These are phyloP conservation scores for Cephonodes hylas DNA, from an alignment of 2,888 invertebrate species.

Conservation along the genomic window DNA sequence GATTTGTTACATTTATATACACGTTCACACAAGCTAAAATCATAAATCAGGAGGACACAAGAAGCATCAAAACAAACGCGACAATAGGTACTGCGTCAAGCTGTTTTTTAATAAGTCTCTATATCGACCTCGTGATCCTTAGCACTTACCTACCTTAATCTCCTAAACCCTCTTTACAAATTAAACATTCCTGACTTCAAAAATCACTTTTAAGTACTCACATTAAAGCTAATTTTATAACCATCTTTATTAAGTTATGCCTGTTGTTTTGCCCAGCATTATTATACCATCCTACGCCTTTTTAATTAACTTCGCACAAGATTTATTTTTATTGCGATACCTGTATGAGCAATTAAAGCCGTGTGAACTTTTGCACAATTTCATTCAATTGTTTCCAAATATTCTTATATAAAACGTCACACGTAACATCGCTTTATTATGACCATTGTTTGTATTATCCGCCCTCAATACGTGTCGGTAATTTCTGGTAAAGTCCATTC, in stretches of 20 bases:
- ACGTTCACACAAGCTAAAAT: too few species aligned
- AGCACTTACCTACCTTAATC: too few species aligned
- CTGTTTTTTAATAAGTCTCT: too few species aligned
- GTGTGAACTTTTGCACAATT: constrained; percentile 34
- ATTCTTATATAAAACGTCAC: constrained; percentile 30
- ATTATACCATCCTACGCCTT: background rate
- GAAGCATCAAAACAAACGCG: too few species aligned
- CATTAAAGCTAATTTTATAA: too few species aligned
- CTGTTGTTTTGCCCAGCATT: background rate
- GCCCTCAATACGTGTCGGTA: background rate
- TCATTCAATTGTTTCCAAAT: constrained; percentile 36
- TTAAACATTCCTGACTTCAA: too few species aligned
- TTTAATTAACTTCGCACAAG: constrained; percentile 1
- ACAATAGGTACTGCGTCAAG: too few species aligned
- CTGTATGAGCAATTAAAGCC: constrained; percentile 25
- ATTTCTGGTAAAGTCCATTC: background rate
- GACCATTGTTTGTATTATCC: background rate
- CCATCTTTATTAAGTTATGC: background rate
- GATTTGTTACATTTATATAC: too few species aligned
- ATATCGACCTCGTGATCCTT: too few species aligned
- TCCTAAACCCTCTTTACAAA: too few species aligned
- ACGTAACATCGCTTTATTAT: background rate
- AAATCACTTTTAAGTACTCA: too few species aligned
- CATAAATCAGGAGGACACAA: too few species aligned
- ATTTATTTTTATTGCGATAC: constrained; percentile 26